Evolutionary conservation across 1,140 invertebrate species (phyloP), one percentile per base, ranked within the genome.

Genomic region (Papilio glaucus): DNA sequence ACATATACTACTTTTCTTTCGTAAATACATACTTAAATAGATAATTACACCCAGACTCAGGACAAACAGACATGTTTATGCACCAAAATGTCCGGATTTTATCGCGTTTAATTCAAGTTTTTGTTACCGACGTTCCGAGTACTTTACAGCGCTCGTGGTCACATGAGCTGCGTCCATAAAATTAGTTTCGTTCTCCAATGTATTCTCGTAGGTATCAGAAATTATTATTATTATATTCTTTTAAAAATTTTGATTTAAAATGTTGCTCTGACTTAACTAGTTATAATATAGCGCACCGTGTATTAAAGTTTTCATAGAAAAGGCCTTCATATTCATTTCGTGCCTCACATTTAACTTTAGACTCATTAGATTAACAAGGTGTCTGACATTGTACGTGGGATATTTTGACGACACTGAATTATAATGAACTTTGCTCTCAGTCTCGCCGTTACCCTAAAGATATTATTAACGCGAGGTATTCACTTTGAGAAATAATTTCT

Each of bases 351-450:
- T 39, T 37, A 39, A 65, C 62, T 65, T 65, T 41, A 38, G 37
- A 65, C 33, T 65, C 62, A 65, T 65, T 65, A 65, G 37, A 9
- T 65, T 65, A 65, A 65, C 62, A 65, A 65, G 37, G 62, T 65
- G 37, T 39, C 37, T 65, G 62, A 38, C 62, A 65, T 65, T 65
- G 62, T 39, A 63, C 62, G 62, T 15, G n/a, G 13, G 7, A 39
- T 65, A 65, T 38, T 65, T 65, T 65, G 37, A 65, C 15, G 62
- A 65, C 26, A 38, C 9, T 65, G 39, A 65, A 41, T 15, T 39
- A 41, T 65, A 65, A 65, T 65, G 37, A 39, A 65, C 62, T 37
- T 18, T n/a, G n/a, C n/a, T n/a, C 61, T 21, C 62, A 37, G 26
- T 37, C 13, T 38, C 62, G 62, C 37, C 21, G 38, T 65, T 65